phyloP scores from a whole-genome alignment of 2,888 invertebrate genomes.

The Dasysyrphus tricinctus region DNA sequence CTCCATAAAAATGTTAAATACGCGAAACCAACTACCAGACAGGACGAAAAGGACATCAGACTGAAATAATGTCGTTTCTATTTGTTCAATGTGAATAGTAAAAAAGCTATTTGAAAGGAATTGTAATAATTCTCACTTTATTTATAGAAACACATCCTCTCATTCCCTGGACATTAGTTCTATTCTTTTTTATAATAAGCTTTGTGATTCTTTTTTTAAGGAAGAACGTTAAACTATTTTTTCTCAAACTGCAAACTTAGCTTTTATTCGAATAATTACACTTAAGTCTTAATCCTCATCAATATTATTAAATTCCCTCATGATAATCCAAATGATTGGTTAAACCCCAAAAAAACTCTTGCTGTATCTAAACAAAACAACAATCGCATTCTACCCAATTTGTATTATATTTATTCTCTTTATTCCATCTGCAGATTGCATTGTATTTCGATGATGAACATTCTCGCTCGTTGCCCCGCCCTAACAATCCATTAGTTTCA shows the following conservation, averaged over 20 bases:
- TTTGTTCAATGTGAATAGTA: too few relatives aligned
- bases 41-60: too few relatives aligned
- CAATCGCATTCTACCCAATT: not conserved
- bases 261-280: not conserved
- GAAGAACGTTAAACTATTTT: not conserved
- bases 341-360: not conserved
- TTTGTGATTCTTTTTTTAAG: too few relatives aligned
- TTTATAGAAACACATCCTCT: too few relatives aligned
- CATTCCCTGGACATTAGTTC: too few relatives aligned
- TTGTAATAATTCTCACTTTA: too few relatives aligned
- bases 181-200: too few relatives aligned
- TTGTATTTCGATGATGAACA: conserved; percentile 15
- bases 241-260: not conserved
- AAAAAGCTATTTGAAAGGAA: too few relatives aligned
- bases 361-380: not conserved
- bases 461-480: not conserved
- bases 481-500: conserved; percentile 60
- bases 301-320: not conserved
- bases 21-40: too few relatives aligned
- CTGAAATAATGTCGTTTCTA: too few relatives aligned
- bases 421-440: conserved; percentile 54
- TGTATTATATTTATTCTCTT: conserved; percentile 35
- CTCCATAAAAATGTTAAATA: too few relatives aligned
- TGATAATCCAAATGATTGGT: not conserved
- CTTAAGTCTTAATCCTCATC: not conserved